phyloP scores from a whole-genome alignment of 2,113 vertebrate species.

The Miniopterus natalensis region DNA sequence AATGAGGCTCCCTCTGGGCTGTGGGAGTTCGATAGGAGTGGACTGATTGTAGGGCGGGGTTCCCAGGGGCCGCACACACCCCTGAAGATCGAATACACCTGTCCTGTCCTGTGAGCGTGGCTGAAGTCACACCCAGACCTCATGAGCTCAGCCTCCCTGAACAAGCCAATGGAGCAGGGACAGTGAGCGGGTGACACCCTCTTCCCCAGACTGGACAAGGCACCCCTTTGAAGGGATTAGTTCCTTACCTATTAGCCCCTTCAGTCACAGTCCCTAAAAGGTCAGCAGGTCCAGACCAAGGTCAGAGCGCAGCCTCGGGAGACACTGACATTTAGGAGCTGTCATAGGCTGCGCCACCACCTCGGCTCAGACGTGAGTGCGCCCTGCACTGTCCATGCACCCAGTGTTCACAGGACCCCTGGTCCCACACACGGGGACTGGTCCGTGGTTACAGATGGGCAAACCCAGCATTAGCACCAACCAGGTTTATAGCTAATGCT shows the following conservation, averaged over 20 bases:
- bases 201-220: not conserved
- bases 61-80: rapidly evolving
- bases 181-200: not conserved
- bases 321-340: rapidly evolving
- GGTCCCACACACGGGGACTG: rapidly evolving
- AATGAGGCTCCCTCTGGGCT: not conserved
- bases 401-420: not conserved
- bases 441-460: rapidly evolving
- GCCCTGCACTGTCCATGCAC: not conserved
- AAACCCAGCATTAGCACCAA: not conserved
- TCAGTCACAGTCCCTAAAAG: not conserved
- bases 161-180: too few species aligned
- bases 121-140: not conserved
- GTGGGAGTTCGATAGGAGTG: rapidly evolving
- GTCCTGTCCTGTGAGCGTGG: rapidly evolving
- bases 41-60: rapidly evolving
- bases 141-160: not conserved
- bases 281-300: not conserved
- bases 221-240: not conserved
- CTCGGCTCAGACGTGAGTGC: rapidly evolving
- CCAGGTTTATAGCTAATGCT: not conserved
- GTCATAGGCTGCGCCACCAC: too few species aligned
- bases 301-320: not conserved
- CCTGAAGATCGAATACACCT: rapidly evolving
- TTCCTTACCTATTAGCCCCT: not conserved